phyloP scores from a whole-genome alignment of 2,888 invertebrate genomes.

The Mimachlamys varia region DNA sequence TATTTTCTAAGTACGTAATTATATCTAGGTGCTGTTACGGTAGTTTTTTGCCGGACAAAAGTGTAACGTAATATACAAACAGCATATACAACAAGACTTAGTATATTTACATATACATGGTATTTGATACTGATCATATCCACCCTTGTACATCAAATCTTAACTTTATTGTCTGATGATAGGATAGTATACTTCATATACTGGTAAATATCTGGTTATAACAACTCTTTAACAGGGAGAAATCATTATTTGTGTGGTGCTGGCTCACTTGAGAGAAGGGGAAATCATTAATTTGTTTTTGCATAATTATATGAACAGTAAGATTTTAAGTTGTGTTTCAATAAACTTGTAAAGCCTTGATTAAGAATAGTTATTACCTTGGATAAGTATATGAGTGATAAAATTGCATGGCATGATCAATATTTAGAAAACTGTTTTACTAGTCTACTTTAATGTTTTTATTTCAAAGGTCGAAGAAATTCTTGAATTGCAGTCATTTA shows the following conservation, averaged over 20 bases:
- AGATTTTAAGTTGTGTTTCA: not conserved
- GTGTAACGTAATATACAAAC: too few relatives aligned
- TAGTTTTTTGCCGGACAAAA: slow-evolving; percentile 6
- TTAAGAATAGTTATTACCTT: not conserved
- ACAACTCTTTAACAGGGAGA: not conserved
- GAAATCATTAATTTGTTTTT: not conserved
- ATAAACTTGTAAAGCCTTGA: not conserved
- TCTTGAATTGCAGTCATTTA: not conserved
- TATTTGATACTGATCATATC: not conserved
- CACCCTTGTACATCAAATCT: not conserved
- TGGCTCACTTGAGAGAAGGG: not conserved
- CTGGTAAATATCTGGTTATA: not conserved
- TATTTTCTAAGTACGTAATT: too few relatives aligned
- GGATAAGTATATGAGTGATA: not conserved
- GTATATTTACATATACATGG: not conserved
- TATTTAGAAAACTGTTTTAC: not conserved
- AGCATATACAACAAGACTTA: too few relatives aligned
- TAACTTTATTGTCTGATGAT: not conserved
- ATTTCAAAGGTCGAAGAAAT: not conserved
- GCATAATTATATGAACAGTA: not conserved
- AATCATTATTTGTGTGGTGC: not conserved
- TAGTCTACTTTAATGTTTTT: not conserved
- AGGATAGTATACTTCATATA: not conserved
- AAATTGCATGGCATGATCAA: not conserved
- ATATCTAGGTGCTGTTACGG: not conserved